Evolutionary conservation across 2,797 vertebrate species (phyloP).

Genomic region (Mareca penelope): DNA sequence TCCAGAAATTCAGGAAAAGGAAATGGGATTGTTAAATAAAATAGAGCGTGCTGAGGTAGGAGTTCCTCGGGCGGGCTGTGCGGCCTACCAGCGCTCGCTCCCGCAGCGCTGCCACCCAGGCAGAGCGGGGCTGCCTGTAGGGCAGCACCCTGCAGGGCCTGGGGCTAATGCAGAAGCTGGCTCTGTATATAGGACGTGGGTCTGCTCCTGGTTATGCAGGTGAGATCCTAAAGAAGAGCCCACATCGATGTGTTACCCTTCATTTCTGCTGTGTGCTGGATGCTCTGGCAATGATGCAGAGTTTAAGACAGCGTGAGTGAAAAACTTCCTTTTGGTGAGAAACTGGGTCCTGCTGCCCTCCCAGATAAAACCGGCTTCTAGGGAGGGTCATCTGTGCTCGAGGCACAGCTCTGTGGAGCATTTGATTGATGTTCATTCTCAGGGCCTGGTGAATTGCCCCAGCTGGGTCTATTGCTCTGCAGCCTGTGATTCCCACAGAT

Average conservation of each 20-base stretch:
- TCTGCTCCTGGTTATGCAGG: neutral
- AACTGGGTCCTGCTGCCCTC: neutral
- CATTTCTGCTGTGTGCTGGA: neutral
- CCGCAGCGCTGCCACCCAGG: rapidly evolving
- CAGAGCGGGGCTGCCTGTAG: neutral
- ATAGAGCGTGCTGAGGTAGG: neutral
- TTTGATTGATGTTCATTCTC: neutral
- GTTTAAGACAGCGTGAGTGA: neutral
- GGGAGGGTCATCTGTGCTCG: neutral
- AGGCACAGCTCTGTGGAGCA: neutral
- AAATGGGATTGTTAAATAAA: slow-evolving; percentile 53
- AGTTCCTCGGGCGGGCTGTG: neutral
- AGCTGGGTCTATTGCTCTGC: neutral
- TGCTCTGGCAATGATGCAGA: rapidly evolving
- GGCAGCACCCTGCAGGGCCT: neutral
- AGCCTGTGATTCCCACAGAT: neutral
- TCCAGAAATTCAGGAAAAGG: slow-evolving; percentile 58
- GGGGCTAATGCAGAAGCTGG: neutral
- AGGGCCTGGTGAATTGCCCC: neutral
- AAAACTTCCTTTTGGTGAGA: neutral
- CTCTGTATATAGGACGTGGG: neutral
- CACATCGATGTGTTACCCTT: rapidly evolving
- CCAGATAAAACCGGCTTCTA: neutral
- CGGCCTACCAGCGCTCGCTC: rapidly evolving
- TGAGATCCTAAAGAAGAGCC: neutral